A percentile compares a stretch with the other conserved stretches of the same genome.
Evolutionary conservation across 2,888 invertebrate genomes (phyloP).

Genomic region (Chalcosyrphus nemorum): DNA sequence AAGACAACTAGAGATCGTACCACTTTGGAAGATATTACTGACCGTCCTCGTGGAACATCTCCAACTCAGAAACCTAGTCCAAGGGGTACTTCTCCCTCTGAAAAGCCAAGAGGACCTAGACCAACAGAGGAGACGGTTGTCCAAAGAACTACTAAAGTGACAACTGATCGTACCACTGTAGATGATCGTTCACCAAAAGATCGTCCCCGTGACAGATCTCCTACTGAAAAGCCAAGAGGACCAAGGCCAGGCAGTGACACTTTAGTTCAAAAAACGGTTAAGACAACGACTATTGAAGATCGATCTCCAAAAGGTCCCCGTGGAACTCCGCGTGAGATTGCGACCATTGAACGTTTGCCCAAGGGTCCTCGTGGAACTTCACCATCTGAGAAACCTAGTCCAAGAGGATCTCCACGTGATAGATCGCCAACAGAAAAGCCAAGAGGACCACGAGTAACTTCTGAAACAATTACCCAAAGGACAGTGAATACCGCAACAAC

Average conservation of each 20-base stretch:
- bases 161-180: too few species aligned
- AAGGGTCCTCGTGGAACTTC: conserved; percentile 3
- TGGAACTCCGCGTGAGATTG: background rate
- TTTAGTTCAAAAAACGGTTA: background rate
- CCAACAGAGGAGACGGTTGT: background rate
- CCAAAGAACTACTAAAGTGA: background rate
- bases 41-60: background rate
- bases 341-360: background rate
- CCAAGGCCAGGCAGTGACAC: background rate
- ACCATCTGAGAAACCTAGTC: conserved; percentile 22
- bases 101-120: background rate
- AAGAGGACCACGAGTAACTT: background rate
- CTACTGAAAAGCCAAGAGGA: conserved; percentile 21
- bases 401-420: background rate
- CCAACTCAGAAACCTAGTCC: too few species aligned
- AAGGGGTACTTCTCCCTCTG: background rate
- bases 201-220: conserved; percentile 28
- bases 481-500: background rate
- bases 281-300: background rate
- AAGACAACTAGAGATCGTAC: background rate
- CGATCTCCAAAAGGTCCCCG: background rate
- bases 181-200: background rate
- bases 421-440: conserved; percentile 21
- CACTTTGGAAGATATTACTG: background rate
- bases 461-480: background rate